Base-by-base conservation (phyloP, 92 coral and sea anemone genomes). In the Montipora capitata region DNA sequence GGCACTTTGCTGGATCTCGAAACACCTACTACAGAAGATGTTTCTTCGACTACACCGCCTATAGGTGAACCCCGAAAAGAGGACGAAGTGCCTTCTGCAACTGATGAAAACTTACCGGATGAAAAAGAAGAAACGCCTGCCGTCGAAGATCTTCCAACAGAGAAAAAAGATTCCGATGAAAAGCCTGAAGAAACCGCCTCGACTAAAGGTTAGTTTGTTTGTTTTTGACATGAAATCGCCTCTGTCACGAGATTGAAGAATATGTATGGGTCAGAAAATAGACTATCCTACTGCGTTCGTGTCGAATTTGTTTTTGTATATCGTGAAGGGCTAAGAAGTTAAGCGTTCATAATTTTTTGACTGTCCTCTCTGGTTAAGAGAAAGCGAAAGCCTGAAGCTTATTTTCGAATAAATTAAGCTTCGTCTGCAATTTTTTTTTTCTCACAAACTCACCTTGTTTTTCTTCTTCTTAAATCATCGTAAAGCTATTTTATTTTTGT, bases 61-160 rank as follows among this genome's bases (percentile, higher is more conserved):
- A 17, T 54, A 10, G 89, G 63, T 16, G 81, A 75, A 43, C 65
- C 68, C 7, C 11, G 11, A 8, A 75, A 75, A 65, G 89, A 84
- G 41, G 79, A 72, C 2, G 74, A 63, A 17, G 58, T 74, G 20
- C 52, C 89, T 16, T 16, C 68, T 6, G 75, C 66, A 85, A 61
- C 38, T 40, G 67, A 41, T 40, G 89, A 85, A 64, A 15, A 76
- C 5, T 83, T 63, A 49, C 59, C 89, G 3, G 82, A 77, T 1
- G 82, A 85, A 64, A 77, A 75, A 45, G 89, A 85, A n/a, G 89
- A 76, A 44, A 51, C 81, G 9, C 15, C 89, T 12, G 82, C 82
- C 11, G 82, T 77, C 11, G 76, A 85, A 85, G 89, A 85, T 52
- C 39, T 77, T 27, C 65, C 57, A 2, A 16, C 89, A 38, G 82